These are phyloP conservation scores for Seira ritae DNA, from an alignment of 2,888 invertebrate species.

Conservation along the genomic window DNA sequence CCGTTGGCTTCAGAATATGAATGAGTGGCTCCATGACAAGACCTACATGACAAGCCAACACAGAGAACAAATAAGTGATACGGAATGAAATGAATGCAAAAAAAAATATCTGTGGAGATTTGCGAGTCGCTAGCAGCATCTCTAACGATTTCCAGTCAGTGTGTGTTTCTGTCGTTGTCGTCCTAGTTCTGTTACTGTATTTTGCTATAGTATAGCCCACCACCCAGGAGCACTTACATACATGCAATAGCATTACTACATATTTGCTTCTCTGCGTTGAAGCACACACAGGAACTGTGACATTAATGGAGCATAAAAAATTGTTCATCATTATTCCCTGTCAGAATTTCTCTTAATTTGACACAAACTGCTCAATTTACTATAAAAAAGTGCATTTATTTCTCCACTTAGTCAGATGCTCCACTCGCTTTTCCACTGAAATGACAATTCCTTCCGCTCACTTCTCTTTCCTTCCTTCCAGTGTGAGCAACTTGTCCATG, in stretches of 20 bases:
- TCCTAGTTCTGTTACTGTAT: too few species aligned
- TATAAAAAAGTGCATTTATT: not conserved
- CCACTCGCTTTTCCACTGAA: not conserved
- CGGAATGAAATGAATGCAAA: too few species aligned
- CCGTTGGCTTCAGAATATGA: too few species aligned
- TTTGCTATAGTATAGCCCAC: too few species aligned
- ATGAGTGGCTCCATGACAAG: too few species aligned
- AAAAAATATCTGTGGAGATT: too few species aligned
- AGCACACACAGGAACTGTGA: conserved; percentile 18
- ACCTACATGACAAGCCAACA: too few species aligned
- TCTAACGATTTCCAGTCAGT: too few species aligned
- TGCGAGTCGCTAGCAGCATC: too few species aligned
- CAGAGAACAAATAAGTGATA: too few species aligned
- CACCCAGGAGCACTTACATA: not conserved
- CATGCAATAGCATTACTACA: not conserved
- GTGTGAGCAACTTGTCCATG: too few species aligned
- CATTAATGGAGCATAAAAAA: conserved; percentile 48
- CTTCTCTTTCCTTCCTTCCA: not conserved
- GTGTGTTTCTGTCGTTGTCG: too few species aligned
- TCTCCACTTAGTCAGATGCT: not conserved
- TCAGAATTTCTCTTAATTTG: conserved; percentile 48
- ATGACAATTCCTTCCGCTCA: not conserved
- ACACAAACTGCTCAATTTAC: conserved; percentile 37
- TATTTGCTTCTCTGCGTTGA: not conserved
- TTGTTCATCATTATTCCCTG: conserved; percentile 46